Evolutionary conservation across 2,797 vertebrate species (phyloP).

Genomic region (Peromyscus aztecus): DNA sequence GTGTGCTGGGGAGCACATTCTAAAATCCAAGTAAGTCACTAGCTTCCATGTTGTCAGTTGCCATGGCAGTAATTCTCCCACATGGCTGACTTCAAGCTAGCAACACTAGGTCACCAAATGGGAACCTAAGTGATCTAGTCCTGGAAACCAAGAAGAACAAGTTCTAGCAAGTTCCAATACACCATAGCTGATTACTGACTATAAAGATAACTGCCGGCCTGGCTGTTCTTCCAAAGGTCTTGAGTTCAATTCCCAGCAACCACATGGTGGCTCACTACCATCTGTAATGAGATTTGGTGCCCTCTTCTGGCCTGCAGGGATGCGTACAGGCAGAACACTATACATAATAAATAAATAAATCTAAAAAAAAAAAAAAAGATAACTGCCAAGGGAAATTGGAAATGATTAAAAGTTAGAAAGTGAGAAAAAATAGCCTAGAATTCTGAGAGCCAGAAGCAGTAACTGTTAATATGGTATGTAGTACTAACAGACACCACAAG

Average conservation of each 20-base stretch:
- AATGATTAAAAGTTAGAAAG: conserved; percentile 10
- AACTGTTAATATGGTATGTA: background rate
- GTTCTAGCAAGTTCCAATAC: conserved; percentile 15
- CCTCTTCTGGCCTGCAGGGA: no score
- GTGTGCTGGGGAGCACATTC: conserved; percentile 1
- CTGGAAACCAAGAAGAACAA: background rate
- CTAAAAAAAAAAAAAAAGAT: no score
- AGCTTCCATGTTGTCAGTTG: background rate
- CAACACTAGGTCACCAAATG: background rate
- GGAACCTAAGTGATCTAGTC: background rate
- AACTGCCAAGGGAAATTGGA: conserved; percentile 23
- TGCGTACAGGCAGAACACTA: no score
- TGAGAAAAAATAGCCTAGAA: background rate
- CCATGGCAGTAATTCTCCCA: background rate
- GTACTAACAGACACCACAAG: background rate
- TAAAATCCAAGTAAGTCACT: background rate
- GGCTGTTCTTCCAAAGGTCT: no score
- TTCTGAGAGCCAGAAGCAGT: conserved; percentile 13
- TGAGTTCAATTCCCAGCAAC: no score
- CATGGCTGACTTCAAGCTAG: background rate
- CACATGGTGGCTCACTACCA: no score
- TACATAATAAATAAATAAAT: no score
- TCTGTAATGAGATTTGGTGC: no score
- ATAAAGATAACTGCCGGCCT: conserved; percentile 6
- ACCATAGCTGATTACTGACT: conserved; percentile 1